Base-by-base conservation (phyloP, 2,797 vertebrate species). In the Sylvilagus floridanus region DNA sequence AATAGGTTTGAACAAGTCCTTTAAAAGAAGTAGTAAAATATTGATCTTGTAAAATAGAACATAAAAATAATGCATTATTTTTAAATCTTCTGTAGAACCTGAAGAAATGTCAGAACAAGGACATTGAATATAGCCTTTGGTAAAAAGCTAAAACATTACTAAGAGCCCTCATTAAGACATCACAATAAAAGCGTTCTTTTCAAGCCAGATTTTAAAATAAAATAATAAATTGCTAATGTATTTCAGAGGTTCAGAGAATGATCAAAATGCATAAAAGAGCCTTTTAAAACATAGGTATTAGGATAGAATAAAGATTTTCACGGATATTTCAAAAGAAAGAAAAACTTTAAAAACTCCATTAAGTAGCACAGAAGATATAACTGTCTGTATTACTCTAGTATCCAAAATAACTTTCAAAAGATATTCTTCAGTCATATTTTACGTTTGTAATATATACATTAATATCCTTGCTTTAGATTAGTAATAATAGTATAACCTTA, bases 141-240 rank as follows among this genome's bases (percentile, higher is more conserved):
- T 75, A 93, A 94, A 96, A 96, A 95, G 17, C 37, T 83, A 60
- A 96, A 93, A 30, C 4, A 8, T 78, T 89, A 50, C 50, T 88
- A 90, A 93, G 28, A 79, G 28, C 3, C 17, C 62, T 96, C 54
- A 72, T 83, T 95, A 96, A 93, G 13, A 72, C 16, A 90, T 62
- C n/a, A 84, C 35, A 92, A 73, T 24, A 13, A 19, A 92, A 92
- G 42, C 52, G 93, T 90, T 90, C 47, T 76, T 95, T 94, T 90
- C 78, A 92, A 97, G 85, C 21, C 21, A 88, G 26, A 83, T 65
- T 78, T 47, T 68, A 17, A 5, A 16, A 75, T 32, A 72, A 73
- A 63, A 54, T 71, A 42, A 72, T 7, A 88, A 88, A 78, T 77
- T 54, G 5, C 32, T 90, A 87, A 95, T 94, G 17, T 73, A 57